phyloP scores from a whole-genome alignment of 2,113 vertebrate species.

The Willisornis vidua region DNA sequence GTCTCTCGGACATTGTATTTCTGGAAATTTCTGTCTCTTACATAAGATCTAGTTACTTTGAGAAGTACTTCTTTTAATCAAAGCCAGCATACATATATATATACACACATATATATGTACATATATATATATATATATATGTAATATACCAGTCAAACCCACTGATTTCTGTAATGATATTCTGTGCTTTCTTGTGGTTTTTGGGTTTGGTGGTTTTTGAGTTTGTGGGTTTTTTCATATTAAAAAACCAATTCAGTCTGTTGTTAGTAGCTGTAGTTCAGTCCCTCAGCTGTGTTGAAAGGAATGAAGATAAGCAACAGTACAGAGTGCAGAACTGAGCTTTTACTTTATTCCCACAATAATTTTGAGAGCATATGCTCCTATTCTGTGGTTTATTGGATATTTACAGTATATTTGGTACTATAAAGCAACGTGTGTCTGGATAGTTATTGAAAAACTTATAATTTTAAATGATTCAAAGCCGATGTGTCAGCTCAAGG shows the following conservation, averaged over 20 bases:
- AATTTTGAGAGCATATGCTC: background rate
- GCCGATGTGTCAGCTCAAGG: background rate
- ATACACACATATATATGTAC: background rate
- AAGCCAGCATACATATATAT: background rate
- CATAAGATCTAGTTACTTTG: background rate
- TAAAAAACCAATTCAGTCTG: background rate
- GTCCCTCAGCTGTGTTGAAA: background rate
- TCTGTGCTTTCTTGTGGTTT: background rate
- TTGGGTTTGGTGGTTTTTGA: background rate
- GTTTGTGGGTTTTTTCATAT: background rate
- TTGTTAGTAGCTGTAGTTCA: background rate
- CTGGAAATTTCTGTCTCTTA: background rate
- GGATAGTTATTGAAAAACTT: background rate
- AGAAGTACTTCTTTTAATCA: background rate
- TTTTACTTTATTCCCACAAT: background rate
- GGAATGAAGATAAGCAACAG: background rate
- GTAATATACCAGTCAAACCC: background rate
- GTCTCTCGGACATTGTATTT: background rate
- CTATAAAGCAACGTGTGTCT: background rate
- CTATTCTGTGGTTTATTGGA: background rate
- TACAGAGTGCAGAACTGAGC: background rate
- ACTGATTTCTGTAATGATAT: background rate
- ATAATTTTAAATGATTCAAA: background rate
- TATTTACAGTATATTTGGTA: background rate
- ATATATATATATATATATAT: background rate